Conservation (phyloP, 2,797 vertebrate genomes). For the Tympanoctomys barrerae region DNA sequence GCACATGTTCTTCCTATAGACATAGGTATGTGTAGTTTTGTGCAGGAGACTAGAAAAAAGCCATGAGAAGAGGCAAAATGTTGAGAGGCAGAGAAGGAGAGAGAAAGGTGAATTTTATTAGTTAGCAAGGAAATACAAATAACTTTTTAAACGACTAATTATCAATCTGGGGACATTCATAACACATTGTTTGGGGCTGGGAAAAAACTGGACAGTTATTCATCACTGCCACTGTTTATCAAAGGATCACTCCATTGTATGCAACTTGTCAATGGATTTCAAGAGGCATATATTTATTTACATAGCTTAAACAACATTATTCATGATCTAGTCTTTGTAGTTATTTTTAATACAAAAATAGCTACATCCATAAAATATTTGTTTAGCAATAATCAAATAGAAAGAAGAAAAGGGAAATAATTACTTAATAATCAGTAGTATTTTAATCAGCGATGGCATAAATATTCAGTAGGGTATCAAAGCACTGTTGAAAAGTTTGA, state of each 20-base stretch:
- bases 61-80: background rate
- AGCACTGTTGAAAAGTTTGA: background rate
- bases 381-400: background rate
- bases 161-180: slow-evolving; percentile 6
- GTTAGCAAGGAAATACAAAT: slow-evolving; percentile 41
- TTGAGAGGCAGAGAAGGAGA: background rate
- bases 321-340: slow-evolving; percentile 20
- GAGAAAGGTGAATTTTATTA: slow-evolving; percentile 1
- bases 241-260: background rate
- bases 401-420: background rate
- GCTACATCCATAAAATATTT: background rate
- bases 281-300: background rate
- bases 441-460: background rate
- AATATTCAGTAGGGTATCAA: background rate
- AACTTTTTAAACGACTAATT: background rate
- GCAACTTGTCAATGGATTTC: background rate
- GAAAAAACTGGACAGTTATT: background rate
- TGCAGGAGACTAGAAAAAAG: background rate
- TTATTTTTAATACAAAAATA: slow-evolving; percentile 6
- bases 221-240: background rate
- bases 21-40: background rate
- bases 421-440: background rate
- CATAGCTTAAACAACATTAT: slow-evolving; percentile 19
- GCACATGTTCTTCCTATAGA: background rate
- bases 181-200: background rate